Evolutionary conservation across 2,888 invertebrate genomes (phyloP).

Genomic region (Mythimna ferrago): DNA sequence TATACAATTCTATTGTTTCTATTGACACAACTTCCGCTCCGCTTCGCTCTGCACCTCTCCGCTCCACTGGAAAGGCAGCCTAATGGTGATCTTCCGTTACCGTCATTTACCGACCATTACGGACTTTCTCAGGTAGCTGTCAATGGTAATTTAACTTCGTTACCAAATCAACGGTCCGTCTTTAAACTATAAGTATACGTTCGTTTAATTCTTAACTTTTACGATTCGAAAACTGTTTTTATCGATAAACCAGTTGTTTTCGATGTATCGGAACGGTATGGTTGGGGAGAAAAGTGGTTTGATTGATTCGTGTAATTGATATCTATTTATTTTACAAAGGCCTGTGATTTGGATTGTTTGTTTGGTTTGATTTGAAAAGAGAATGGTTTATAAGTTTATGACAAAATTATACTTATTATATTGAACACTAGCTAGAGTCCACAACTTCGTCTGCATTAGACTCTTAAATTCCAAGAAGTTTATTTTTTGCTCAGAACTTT

Average conservation of each 20-base stretch:
- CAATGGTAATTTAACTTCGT: constrained; percentile 67
- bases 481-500: too few species aligned
- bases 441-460: too few species aligned
- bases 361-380: background rate
- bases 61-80: too few species aligned
- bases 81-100: constrained; percentile 48
- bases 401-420: too few species aligned
- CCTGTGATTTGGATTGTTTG: background rate
- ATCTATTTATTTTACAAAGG: background rate
- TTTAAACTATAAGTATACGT: constrained; percentile 53
- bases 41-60: too few species aligned
- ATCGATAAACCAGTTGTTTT: constrained; percentile 72
- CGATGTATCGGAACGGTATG: constrained; percentile 59
- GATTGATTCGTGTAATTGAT: constrained; percentile 15
- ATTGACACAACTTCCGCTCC: too few species aligned
- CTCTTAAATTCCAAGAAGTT: too few species aligned
- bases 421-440: too few species aligned
- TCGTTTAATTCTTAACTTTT: constrained; percentile 70
- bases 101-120: constrained; percentile 42
- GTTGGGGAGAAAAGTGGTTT: constrained; percentile 47
- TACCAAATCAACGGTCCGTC: constrained; percentile 57
- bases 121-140: constrained; percentile 59
- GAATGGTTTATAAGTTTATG: background rate
- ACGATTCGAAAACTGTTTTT: constrained; percentile 69
- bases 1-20: too few species aligned